Evolutionary conservation across 2,113 vertebrate genomes (phyloP).

Genomic region (Ceuthmochares aereus): DNA sequence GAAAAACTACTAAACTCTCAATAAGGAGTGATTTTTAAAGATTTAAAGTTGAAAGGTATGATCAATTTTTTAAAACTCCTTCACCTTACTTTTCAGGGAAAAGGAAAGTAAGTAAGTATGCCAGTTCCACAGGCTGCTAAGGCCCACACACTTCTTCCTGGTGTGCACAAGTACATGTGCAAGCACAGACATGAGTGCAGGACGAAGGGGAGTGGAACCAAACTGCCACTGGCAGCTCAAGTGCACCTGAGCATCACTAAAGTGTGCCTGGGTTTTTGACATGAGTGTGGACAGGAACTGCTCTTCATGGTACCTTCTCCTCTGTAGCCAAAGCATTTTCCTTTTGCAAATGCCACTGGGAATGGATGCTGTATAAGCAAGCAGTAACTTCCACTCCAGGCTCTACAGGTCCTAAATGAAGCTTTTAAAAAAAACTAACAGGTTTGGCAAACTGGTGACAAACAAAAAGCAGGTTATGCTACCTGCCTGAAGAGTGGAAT

Average conservation of each 20-base stretch:
- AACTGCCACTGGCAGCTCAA: neutral
- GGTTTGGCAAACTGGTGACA: neutral
- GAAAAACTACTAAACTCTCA: slow-evolving; percentile 63
- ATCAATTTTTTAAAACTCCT: slow-evolving; percentile 19
- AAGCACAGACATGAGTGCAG: fast-evolving
- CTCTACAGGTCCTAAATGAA: neutral
- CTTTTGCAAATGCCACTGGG: neutral
- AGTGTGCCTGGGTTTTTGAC: neutral
- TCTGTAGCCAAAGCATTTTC: neutral
- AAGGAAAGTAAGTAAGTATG: neutral
- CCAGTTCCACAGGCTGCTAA: neutral
- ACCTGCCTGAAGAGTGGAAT: neutral
- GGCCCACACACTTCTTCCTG: neutral
- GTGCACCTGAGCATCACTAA: neutral
- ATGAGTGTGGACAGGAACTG: neutral
- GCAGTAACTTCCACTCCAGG: neutral
- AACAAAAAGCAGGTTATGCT: neutral
- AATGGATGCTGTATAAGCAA: neutral
- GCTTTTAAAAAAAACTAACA: neutral
- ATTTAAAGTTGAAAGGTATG: slow-evolving; percentile 49
- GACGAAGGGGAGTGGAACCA: neutral
- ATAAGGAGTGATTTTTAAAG: slow-evolving; percentile 47
- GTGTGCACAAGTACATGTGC: fast-evolving
- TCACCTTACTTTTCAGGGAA: neutral
- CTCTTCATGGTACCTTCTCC: neutral